A percentile compares a stretch with the other conserved stretches of the same genome.
phyloP scores from a whole-genome alignment of 2,888 invertebrate genomes.

The Sacculina carcini region DNA sequence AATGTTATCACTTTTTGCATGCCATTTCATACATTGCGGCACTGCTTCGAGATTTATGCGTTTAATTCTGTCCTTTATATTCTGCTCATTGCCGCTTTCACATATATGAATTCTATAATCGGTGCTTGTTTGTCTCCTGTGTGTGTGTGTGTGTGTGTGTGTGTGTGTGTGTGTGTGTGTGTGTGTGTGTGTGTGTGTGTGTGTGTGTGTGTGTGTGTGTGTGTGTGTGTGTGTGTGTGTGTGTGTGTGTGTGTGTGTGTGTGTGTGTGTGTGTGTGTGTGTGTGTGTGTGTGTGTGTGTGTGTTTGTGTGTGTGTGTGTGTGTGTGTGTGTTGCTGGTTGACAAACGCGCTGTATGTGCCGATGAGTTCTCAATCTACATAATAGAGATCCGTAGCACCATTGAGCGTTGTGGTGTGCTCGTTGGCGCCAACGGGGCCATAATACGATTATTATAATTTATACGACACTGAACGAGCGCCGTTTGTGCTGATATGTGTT shows the following conservation, averaged over 20 bases:
- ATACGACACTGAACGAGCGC: too few species aligned
- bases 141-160: neutral
- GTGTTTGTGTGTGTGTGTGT: neutral
- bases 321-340: neutral
- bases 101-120: neutral
- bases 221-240: neutral
- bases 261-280: neutral
- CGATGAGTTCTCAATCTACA: too few species aligned
- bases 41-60: neutral
- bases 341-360: too few species aligned
- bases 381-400: too few species aligned
- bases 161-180: neutral
- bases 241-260: neutral
- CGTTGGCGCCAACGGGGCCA: too few species aligned
- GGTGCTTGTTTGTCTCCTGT: neutral
- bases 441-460: too few species aligned
- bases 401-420: too few species aligned
- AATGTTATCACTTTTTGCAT: too few species aligned
- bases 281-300: neutral
- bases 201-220: neutral
- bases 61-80: neutral
- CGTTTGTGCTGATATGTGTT: too few species aligned
- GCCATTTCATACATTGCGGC: too few species aligned
- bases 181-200: neutral
- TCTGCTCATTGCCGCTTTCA: neutral